Evolutionary conservation across 2,797 vertebrate species (phyloP).

Genomic region (Alouatta caraya): DNA sequence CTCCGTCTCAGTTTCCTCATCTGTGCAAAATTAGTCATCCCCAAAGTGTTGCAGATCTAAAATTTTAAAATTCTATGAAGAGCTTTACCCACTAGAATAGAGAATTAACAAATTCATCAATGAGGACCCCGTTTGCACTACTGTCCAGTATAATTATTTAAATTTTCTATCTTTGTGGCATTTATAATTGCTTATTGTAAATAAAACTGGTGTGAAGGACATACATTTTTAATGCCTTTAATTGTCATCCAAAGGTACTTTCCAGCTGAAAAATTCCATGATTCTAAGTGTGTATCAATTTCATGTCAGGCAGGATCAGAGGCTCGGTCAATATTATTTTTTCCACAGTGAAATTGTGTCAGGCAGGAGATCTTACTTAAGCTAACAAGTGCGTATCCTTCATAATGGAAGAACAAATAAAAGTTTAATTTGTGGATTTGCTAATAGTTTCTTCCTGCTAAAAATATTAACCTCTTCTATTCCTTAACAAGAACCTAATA

Average conservation of each 20-base stretch:
- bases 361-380: constrained; percentile 55
- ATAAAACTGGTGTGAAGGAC: background rate
- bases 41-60: background rate
- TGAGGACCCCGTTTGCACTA: background rate
- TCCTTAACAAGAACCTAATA: constrained; percentile 30
- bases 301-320: constrained; percentile 54
- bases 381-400: constrained; percentile 58
- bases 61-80: background rate
- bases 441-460: constrained; percentile 35
- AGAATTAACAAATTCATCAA: background rate
- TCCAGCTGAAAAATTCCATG: constrained; percentile 61
- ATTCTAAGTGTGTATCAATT: constrained; percentile 38
- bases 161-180: background rate
- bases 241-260: constrained; percentile 54
- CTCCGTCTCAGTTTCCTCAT: background rate
- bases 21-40: background rate
- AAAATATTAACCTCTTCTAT: constrained; percentile 38
- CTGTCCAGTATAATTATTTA: constrained; percentile 2
- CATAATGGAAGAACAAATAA: constrained; percentile 68
- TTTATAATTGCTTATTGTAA: constrained; percentile 32
- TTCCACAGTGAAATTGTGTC: constrained; percentile 59
- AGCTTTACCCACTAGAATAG: background rate
- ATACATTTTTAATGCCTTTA: constrained; percentile 6
- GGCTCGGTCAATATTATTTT: constrained; percentile 76
- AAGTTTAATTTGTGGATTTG: constrained; percentile 40